phyloP scores from a whole-genome alignment of 1,140 invertebrate genomes.

The Planococcus citri region DNA sequence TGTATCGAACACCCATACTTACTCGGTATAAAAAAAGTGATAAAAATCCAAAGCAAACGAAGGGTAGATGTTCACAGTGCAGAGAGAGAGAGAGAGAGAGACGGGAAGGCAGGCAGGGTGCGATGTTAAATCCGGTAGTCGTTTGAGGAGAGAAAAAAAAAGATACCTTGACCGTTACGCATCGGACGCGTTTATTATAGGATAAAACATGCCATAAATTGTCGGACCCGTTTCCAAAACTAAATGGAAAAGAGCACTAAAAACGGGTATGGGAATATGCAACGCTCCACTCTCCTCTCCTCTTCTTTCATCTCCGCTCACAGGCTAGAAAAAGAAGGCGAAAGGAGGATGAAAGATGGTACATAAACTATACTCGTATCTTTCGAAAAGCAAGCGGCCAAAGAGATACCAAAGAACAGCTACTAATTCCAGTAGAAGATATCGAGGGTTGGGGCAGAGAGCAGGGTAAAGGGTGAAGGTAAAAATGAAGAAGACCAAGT shows the following conservation, averaged over 20 bases:
- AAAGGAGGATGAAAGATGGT: too few relatives aligned
- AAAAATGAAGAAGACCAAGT: too few relatives aligned
- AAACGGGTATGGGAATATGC: neutral
- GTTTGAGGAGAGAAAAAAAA: neutral
- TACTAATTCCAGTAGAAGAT: neutral
- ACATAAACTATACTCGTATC: too few relatives aligned
- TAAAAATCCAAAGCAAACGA: too few relatives aligned
- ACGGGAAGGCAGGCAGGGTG: neutral
- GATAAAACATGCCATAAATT: constrained; percentile 19
- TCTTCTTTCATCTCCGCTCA: too few relatives aligned
- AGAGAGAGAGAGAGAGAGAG: neutral
- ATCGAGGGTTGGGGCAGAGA: neutral
- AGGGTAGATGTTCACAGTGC: too few relatives aligned
- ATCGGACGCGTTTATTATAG: constrained; percentile 6
- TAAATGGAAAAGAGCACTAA: constrained; percentile 16
- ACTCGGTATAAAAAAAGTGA: too few relatives aligned
- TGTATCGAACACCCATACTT: too few relatives aligned
- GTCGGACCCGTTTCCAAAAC: neutral
- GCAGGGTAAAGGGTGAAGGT: too few relatives aligned
- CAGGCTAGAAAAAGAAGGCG: too few relatives aligned
- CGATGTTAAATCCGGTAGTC: constrained; percentile 12
- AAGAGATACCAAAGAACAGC: neutral
- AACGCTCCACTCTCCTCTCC: too few relatives aligned
- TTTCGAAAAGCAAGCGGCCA: too few relatives aligned
- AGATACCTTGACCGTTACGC: neutral